Conservation (phyloP, 1,140 invertebrate species). For the Elymnias hypermnestra region DNA sequence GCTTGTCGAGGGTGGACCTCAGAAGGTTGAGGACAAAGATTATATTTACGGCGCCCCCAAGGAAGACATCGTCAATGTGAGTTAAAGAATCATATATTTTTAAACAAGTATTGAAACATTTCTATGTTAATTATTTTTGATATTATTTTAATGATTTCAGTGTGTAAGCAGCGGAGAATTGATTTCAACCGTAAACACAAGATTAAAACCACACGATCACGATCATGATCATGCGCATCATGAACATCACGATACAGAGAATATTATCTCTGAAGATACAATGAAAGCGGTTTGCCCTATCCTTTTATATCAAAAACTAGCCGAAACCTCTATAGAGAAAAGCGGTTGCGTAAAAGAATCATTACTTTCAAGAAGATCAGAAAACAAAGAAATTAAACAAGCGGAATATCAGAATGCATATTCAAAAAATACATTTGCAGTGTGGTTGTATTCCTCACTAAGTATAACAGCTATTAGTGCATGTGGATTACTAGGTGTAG, state of each 20-base stretch:
- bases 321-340: slow-evolving; percentile 70
- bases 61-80: slow-evolving; percentile 71
- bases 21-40: slow-evolving; percentile 39
- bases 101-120: no score
- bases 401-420: slow-evolving; percentile 34
- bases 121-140: no score
- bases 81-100: no score
- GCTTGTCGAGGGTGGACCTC: slow-evolving; percentile 56
- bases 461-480: slow-evolving; percentile 90
- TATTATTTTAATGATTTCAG: no score
- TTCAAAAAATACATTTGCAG: slow-evolving; percentile 66
- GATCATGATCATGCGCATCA: slow-evolving; percentile 36
- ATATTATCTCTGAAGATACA: slow-evolving; percentile 45
- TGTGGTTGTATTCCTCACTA: slow-evolving; percentile 88
- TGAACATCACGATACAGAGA: slow-evolving; percentile 33
- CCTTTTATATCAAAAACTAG: slow-evolving; percentile 79
- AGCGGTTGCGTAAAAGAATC: slow-evolving; percentile 75
- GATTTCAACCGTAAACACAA: slow-evolving; percentile 59
- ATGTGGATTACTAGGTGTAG: slow-evolving; percentile 88
- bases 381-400: slow-evolving; percentile 20
- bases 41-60: slow-evolving; percentile 46
- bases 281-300: slow-evolving; percentile 79
- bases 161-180: slow-evolving; percentile 69
- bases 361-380: slow-evolving; percentile 27
- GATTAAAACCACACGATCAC: slow-evolving; percentile 50